Conservation (phyloP, 2,797 vertebrate species). For the Enteromius paludinosus region DNA sequence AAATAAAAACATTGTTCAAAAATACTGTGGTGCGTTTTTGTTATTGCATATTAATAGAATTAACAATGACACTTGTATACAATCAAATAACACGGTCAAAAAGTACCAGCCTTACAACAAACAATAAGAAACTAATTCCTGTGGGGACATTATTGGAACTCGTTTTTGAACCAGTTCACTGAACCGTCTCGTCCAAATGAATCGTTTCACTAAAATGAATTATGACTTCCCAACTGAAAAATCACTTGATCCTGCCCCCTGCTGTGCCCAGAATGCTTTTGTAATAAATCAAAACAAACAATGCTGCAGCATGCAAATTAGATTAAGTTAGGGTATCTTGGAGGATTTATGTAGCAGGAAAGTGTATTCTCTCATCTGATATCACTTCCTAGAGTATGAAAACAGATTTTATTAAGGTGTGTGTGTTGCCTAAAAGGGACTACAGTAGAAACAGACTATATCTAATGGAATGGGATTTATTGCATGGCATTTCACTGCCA, state of each 20-base stretch:
- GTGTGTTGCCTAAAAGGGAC: conserved; percentile 15
- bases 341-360: not conserved
- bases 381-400: not conserved
- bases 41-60: not conserved
- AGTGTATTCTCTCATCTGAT: not conserved
- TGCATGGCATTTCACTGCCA: conserved; percentile 50
- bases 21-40: not conserved
- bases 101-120: not conserved
- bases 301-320: not conserved
- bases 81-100: not conserved
- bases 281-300: not conserved
- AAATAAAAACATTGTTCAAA: not conserved
- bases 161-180: not conserved
- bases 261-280: not conserved
- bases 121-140: not conserved
- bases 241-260: not conserved
- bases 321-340: not conserved
- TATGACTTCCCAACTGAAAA: not conserved
- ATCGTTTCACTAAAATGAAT: conserved; percentile 7
- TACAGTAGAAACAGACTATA: not conserved
- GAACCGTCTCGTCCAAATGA: not conserved
- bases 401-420: conserved; percentile 4
- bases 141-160: not conserved
- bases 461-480: conserved; percentile 38
- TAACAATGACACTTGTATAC: not conserved